Evolutionary conservation across 2,797 vertebrate genomes (phyloP).

Genomic region (Gouania willdenowi): DNA sequence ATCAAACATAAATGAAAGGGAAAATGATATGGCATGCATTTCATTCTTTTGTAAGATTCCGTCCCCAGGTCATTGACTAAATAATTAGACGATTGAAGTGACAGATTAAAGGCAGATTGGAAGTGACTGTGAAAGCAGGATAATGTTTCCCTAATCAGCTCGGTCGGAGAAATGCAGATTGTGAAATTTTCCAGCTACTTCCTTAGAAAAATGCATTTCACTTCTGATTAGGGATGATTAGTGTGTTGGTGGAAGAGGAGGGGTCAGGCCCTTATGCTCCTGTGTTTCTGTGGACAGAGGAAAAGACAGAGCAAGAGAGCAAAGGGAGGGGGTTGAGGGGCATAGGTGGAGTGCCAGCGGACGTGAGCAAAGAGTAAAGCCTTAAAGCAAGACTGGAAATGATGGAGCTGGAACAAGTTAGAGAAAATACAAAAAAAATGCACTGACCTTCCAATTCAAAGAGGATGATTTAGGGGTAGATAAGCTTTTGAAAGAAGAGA

Average conservation of each 20-base stretch:
- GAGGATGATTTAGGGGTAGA: constrained; percentile 62
- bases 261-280: constrained; percentile 64
- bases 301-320: constrained; percentile 2
- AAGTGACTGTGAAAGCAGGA: constrained; percentile 84
- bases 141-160: constrained; percentile 86
- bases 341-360: constrained; percentile 36
- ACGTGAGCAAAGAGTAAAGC: constrained; percentile 29
- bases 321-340: constrained; percentile 14
- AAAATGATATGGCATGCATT: constrained; percentile 77
- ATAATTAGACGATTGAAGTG: constrained; percentile 83
- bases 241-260: constrained; percentile 58
- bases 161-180: constrained; percentile 84
- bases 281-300: constrained; percentile 51
- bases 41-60: constrained; percentile 80
- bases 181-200: constrained; percentile 87
- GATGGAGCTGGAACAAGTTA: constrained; percentile 58
- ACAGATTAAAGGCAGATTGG: constrained; percentile 86
- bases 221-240: constrained; percentile 80
- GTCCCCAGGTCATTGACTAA: constrained; percentile 82
- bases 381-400: constrained; percentile 52
- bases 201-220: constrained; percentile 86
- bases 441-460: constrained; percentile 35
- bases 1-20: constrained; percentile 74
- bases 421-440: constrained; percentile 19
- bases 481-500: constrained; percentile 59